Percentiles rank a stretch among this genome's conserved stretches.
Conservation (phyloP, 1,140 invertebrate genomes). For the Adoxophyes honmai region DNA sequence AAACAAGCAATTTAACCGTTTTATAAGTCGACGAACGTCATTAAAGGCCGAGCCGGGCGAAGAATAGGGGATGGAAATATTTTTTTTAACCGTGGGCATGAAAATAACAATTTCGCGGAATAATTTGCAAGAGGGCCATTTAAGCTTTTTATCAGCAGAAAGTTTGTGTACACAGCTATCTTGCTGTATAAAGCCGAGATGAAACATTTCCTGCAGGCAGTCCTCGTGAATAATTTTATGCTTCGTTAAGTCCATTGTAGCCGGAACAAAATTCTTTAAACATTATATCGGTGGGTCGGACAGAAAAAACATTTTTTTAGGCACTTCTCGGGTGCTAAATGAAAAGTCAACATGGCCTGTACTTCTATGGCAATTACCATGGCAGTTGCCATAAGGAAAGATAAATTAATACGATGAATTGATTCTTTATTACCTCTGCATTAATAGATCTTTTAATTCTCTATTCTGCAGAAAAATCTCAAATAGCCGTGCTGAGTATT, state of each 20-base stretch:
- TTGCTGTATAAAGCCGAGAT: conserved; percentile 47
- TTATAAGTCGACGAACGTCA: conserved; percentile 52
- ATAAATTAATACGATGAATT: conserved; percentile 32
- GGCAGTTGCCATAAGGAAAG: conserved; percentile 21
- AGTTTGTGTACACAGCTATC: conserved; percentile 66
- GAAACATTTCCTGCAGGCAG: conserved; percentile 54
- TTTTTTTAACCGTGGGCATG: conserved; percentile 42
- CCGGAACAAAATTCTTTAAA: conserved; percentile 42
- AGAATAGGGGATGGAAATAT: conserved; percentile 53
- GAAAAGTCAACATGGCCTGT: conserved; percentile 39
- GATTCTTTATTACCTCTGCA: no score
- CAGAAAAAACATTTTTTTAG: conserved; percentile 37
- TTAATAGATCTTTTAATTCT: no score
- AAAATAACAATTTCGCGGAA: conserved; percentile 66
- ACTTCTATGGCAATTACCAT: conserved; percentile 14
- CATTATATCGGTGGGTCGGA: conserved; percentile 36
- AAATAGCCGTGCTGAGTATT: no score
- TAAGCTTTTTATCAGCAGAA: conserved; percentile 67
- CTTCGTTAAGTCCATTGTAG: conserved; percentile 59
- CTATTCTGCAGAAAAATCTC: no score
- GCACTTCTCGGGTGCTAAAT: conserved; percentile 29
- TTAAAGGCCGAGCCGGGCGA: conserved; percentile 39
- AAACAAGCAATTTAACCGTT: conserved; percentile 57
- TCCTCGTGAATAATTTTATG: conserved; percentile 65
- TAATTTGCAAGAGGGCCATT: conserved; percentile 64